Evolutionary conservation across 2,797 vertebrate species (phyloP).

Genomic region (Astyanax mexicanus): DNA sequence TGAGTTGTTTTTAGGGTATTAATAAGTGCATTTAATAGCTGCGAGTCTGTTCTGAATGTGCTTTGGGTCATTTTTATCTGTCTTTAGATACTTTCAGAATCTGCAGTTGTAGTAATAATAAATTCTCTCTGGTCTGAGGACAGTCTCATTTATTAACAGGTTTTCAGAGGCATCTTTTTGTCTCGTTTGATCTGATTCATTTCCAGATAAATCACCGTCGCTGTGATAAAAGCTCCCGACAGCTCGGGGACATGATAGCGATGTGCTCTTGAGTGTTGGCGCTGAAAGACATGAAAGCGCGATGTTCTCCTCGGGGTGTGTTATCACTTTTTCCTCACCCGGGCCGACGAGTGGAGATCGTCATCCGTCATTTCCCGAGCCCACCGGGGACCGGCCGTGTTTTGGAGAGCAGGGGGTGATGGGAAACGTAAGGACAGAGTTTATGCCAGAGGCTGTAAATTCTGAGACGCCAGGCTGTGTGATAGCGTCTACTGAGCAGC

Average conservation of each 20-base stretch:
- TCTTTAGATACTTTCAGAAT: too few relatives aligned
- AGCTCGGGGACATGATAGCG: not conserved
- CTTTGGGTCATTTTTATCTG: too few relatives aligned
- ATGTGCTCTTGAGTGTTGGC: not conserved
- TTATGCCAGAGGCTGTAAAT: not conserved
- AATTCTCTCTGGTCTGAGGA: not conserved
- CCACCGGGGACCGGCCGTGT: not conserved
- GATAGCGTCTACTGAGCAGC: not conserved
- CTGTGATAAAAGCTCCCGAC: not conserved
- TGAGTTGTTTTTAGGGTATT: too few relatives aligned
- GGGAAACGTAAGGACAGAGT: not conserved
- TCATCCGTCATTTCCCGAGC: conserved; percentile 11
- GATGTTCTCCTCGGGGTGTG: not conserved
- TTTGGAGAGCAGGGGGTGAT: not conserved
- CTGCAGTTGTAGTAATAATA: too few relatives aligned
- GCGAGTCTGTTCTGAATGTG: too few relatives aligned
- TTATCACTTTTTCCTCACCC: not conserved
- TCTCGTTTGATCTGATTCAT: not conserved
- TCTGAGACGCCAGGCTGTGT: not conserved
- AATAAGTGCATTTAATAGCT: too few relatives aligned
- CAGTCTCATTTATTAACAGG: not conserved
- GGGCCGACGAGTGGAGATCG: not conserved
- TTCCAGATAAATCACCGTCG: conserved; percentile 6
- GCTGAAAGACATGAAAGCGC: conserved; percentile 7
- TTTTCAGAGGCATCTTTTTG: not conserved